Base-by-base conservation (phyloP, 2,797 vertebrate genomes). In the Sebastes steindachneri region DNA sequence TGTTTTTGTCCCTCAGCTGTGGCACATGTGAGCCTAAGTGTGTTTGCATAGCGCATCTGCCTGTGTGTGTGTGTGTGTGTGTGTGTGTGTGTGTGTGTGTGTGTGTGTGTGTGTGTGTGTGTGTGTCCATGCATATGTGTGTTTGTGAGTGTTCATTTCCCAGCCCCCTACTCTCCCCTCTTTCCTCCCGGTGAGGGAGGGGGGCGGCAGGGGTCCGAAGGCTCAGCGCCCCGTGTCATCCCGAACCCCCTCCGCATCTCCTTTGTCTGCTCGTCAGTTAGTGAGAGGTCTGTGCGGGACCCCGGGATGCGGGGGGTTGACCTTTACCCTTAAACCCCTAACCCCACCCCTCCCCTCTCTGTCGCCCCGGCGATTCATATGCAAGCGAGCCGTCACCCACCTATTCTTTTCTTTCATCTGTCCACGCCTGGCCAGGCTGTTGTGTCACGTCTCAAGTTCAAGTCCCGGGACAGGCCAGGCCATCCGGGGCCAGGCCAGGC, bases 391-490 rank as follows among this genome's bases (percentile, higher is more conserved):
- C 89, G 69, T 93, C 94, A 91, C 64, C 85, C 82, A 54, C 83
- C 88, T 82, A 89, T 93, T 94, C 92, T 91, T 90, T 79, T 75
- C 85, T 89, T 91, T 94, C 92, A 93, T 92, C 93, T 88, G 90
- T 90, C 93, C 90, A 84, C 75, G 84, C 73, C 89, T 89, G 90
- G 86, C 86, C 90, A 51, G 89, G 89, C 91, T 91, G 94, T 90
- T 89, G 90, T 90, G 86, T 90, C 86, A 92, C 45, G 93, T 95
- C 95, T 95, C 95, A 96, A 96, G 95, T 96, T 96, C 95, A 96
- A 96, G 95, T 94, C 94, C 88, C 71, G 73, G 80, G 89, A 83
- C 75, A 11, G 77, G 79, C 73, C 68, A 19, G 79, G 76, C 60
- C 80, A 70, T 85, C 81, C 81, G 4, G 84, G 86, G 76, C 82